Conservation (phyloP, 2,113 vertebrate species). For the Verasper variegatus region DNA sequence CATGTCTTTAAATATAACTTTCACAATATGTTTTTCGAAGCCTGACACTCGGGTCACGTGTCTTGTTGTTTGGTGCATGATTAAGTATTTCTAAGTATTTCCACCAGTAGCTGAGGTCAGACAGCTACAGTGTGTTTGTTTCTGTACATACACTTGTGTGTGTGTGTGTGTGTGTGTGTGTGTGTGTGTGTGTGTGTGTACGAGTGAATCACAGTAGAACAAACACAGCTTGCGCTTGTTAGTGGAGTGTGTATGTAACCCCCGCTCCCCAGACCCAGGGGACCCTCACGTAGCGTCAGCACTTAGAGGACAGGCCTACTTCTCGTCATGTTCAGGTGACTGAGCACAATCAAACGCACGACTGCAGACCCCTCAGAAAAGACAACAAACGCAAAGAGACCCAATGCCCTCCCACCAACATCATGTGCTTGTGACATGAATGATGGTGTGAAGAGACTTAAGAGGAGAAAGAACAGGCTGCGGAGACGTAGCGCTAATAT, state of each 20-base stretch:
- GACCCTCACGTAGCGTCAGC: slow-evolving; percentile 29
- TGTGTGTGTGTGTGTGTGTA: slow-evolving; percentile 5
- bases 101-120: slow-evolving; percentile 23
- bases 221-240: slow-evolving; percentile 39
- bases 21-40: background rate
- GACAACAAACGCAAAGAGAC: slow-evolving; percentile 16
- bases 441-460: slow-evolving; percentile 55
- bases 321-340: slow-evolving; percentile 79
- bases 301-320: slow-evolving; percentile 61
- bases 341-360: slow-evolving; percentile 43
- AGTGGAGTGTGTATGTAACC: slow-evolving; percentile 31
- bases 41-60: background rate
- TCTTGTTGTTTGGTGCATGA: background rate
- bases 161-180: background rate
- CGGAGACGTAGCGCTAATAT: slow-evolving; percentile 42
- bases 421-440: slow-evolving; percentile 75
- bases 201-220: slow-evolving; percentile 17
- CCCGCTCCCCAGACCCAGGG: slow-evolving; percentile 21
- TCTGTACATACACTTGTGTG: background rate
- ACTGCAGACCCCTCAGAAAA: slow-evolving; percentile 13
- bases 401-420: slow-evolving; percentile 30
- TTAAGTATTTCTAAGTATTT: slow-evolving; percentile 2
- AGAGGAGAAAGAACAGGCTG: slow-evolving; percentile 54
- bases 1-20: background rate
- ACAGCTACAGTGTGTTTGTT: slow-evolving; percentile 3